Conservation (phyloP, 1,140 invertebrate genomes). For the Choristoneura fumiferana region DNA sequence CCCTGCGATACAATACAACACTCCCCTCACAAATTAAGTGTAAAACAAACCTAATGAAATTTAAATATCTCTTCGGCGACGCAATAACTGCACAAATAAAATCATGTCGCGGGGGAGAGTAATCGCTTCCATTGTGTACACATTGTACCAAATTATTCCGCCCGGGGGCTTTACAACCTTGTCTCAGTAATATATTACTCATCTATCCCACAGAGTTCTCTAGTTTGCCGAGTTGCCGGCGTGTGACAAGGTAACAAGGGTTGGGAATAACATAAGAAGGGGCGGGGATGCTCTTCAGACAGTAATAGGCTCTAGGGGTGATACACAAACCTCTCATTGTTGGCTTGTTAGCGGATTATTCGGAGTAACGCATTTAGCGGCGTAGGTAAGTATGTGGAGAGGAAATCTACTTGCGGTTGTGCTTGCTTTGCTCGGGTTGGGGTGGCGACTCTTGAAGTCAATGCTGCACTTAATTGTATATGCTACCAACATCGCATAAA, state of each 20-base stretch:
- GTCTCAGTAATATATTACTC: conserved; percentile 32
- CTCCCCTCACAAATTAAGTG: conserved; percentile 77
- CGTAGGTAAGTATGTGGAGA: conserved; percentile 40
- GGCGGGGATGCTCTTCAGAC: conserved; percentile 61
- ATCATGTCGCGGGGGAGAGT: conserved; percentile 72
- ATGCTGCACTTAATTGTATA: conserved; percentile 20
- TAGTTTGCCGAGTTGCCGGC: conserved; percentile 24
- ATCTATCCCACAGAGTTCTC: neutral
- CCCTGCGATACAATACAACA: conserved; percentile 42
- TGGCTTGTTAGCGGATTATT: conserved; percentile 70
- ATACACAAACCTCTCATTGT: conserved; percentile 74
- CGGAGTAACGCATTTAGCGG: conserved; percentile 54
- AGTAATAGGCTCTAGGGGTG: conserved; percentile 69
- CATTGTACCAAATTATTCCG: conserved; percentile 60
- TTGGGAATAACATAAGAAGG: conserved; percentile 49
- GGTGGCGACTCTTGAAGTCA: conserved; percentile 8
- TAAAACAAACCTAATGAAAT: conserved; percentile 79
- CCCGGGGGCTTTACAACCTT: conserved; percentile 38
- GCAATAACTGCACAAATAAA: conserved; percentile 76
- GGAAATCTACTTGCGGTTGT: conserved; percentile 43
- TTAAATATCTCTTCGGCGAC: conserved; percentile 74
- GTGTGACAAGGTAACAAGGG: conserved; percentile 52
- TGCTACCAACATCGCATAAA: neutral
- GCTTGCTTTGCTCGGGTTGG: conserved; percentile 12
- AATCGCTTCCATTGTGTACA: conserved; percentile 74